Base-by-base conservation (phyloP, 2,113 vertebrate genomes). In the Lampris megalopsis region DNA sequence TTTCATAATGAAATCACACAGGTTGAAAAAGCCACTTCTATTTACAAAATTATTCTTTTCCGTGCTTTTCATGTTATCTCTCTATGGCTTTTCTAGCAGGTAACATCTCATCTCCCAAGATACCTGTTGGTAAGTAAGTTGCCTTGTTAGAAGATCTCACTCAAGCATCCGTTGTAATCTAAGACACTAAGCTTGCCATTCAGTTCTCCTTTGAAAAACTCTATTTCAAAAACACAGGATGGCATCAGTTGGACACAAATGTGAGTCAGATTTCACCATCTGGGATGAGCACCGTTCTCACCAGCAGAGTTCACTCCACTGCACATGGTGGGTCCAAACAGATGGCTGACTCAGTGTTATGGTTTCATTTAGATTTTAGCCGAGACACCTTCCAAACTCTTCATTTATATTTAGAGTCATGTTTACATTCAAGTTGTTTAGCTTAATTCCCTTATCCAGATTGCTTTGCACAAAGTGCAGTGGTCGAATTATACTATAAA, bases 61-160 rank as follows among this genome's bases (percentile, higher is more conserved):
- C 4, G 3, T 65, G 59, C 71, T 50, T n/a, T 59, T 7, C 24
- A 3, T 45, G 56, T 52, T 47, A 35, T 52, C 36, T 54, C 40
- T 49, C 40, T 68, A 40, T 56, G 24, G 6, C 9, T n/a, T 59
- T 10, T 73, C 1, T 2, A 71, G 48, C n/a, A 57, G 85, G 75
- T 13, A 90, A 89, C 68, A 13, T 83, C 53, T 91, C 91, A 5
- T 54, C 82, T 64, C 57, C 80, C 77, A 80, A 76, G 6, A 57
- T 89, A 0, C 81, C 90, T 7, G 38, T 74, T 1, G 87, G 88
- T 92, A 75, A 91, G 91, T 71, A 71, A 47, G 47, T 56, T 13
- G 1, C 3, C 13, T 1, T 7, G 1, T 13, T 59, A 7, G 65
- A 42, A 49, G 54, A 38, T 3, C 37, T 37, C 53, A 0, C 37